A percentile compares a stretch with the other conserved stretches of the same genome.
Conservation (phyloP, 2,888 invertebrate species). For the Timandra comae region DNA sequence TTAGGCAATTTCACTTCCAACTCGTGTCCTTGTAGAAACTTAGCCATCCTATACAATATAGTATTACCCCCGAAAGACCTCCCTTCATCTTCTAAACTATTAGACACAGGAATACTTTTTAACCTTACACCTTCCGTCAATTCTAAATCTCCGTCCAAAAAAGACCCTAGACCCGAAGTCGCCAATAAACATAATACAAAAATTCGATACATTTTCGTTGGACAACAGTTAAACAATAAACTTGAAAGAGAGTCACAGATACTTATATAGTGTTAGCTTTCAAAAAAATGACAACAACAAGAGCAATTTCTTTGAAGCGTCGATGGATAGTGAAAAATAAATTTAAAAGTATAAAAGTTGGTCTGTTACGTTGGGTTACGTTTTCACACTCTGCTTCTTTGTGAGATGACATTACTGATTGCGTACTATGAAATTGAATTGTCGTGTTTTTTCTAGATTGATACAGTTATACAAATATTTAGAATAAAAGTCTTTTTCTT, state of each 20-base stretch:
- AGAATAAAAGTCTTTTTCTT: too few species aligned
- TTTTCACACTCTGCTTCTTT: slow-evolving; percentile 23
- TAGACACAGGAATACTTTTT: slow-evolving; percentile 70
- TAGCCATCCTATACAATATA: slow-evolving; percentile 76
- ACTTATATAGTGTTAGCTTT: slow-evolving; percentile 66
- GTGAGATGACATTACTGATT: slow-evolving; percentile 4
- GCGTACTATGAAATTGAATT: slow-evolving; percentile 11
- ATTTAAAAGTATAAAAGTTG: slow-evolving; percentile 23
- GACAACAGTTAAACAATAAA: slow-evolving; percentile 53
- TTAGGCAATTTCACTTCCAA: slow-evolving; percentile 83
- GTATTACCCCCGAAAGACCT: slow-evolving; percentile 70
- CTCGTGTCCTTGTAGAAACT: slow-evolving; percentile 84
- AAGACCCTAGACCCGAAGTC: slow-evolving; percentile 34
- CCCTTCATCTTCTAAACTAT: slow-evolving; percentile 65
- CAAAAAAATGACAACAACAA: slow-evolving; percentile 63
- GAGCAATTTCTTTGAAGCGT: slow-evolving; percentile 45
- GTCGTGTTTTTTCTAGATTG: slow-evolving; percentile 7
- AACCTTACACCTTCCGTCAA: slow-evolving; percentile 80
- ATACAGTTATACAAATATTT: too few species aligned
- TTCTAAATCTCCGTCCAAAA: slow-evolving; percentile 71
- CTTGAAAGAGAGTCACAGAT: slow-evolving; percentile 48
- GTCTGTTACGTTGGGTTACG: slow-evolving; percentile 29
- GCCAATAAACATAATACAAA: slow-evolving; percentile 35
- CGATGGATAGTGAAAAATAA: slow-evolving; percentile 39
- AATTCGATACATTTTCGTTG: slow-evolving; percentile 56